Evolutionary conservation across 1,140 invertebrate species (phyloP).

Genomic region (Drosophila elegans): DNA sequence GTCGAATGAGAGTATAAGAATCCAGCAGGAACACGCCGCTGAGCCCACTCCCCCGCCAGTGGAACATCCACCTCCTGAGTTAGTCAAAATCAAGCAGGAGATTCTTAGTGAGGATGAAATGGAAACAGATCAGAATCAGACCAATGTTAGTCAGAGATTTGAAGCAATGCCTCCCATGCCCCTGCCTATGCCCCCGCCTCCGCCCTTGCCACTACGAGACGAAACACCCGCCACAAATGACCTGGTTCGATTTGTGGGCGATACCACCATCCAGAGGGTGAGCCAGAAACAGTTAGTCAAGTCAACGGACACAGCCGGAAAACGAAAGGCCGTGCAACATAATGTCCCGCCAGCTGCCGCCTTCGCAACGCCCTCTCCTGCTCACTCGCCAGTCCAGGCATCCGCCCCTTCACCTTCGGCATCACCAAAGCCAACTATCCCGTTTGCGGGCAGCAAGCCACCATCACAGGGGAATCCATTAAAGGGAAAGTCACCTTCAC

Average conservation of each 20-base stretch:
- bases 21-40: background rate
- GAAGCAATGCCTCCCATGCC: slow-evolving; percentile 21
- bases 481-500: slow-evolving; percentile 9
- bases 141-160: background rate
- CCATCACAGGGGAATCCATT: background rate
- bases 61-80: background rate
- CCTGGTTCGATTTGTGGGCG: slow-evolving; percentile 69
- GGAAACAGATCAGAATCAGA: slow-evolving; percentile 34
- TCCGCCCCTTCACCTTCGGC: background rate
- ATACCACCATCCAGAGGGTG: slow-evolving; percentile 75
- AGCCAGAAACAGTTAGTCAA: slow-evolving; percentile 52
- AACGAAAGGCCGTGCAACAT: slow-evolving; percentile 40
- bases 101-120: slow-evolving; percentile 66
- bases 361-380: slow-evolving; percentile 16
- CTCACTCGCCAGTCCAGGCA: slow-evolving; percentile 18
- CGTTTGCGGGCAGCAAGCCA: background rate
- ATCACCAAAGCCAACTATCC: slow-evolving; percentile 28
- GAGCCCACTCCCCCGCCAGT: background rate
- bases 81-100: slow-evolving; percentile 60
- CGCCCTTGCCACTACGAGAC: slow-evolving; percentile 22
- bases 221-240: slow-evolving; percentile 21
- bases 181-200: slow-evolving; percentile 45
- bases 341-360: slow-evolving; percentile 54
- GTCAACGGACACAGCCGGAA: slow-evolving; percentile 5
- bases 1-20: background rate